Evolutionary conservation across 2,888 invertebrate genomes (phyloP).

Genomic region (Masnerella sp.): DNA sequence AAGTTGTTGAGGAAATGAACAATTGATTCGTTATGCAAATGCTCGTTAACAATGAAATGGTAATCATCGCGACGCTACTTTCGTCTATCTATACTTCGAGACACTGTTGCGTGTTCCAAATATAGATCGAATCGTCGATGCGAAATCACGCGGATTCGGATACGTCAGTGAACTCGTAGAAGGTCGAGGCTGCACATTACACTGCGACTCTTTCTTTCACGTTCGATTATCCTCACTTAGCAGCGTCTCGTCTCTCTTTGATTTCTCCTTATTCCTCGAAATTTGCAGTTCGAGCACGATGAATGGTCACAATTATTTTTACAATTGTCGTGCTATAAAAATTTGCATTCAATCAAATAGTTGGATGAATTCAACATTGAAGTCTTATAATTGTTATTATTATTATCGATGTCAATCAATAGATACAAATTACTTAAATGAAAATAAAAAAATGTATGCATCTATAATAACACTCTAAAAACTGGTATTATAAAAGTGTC

Average conservation of each 20-base stretch:
- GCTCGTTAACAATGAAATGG: conserved; percentile 4
- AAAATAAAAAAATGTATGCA: too few species aligned
- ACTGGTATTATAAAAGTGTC: too few species aligned
- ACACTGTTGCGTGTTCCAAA: conserved; percentile 54
- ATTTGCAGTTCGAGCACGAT: too few species aligned
- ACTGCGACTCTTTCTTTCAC: conserved; percentile 50
- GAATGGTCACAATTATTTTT: conserved; percentile 13
- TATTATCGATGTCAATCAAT: too few species aligned
- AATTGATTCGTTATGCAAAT: conserved; percentile 11
- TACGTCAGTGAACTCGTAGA: conserved; percentile 59
- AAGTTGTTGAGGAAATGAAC: too few species aligned
- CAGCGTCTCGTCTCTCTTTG: conserved; percentile 18
- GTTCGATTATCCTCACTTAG: conserved; percentile 49
- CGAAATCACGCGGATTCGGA: conserved; percentile 58
- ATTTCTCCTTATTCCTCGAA: conserved; percentile 17
- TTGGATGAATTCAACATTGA: too few species aligned
- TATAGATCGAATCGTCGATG: conserved; percentile 54
- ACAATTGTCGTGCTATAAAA: too few species aligned
- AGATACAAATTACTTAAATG: too few species aligned
- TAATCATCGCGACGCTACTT: conserved; percentile 9
- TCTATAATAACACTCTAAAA: too few species aligned
- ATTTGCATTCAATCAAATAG: too few species aligned
- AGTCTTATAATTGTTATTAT: too few species aligned
- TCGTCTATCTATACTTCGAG: conserved; percentile 25
- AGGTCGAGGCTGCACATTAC: conserved; percentile 56